Percentiles rank a stretch among this genome's conserved stretches.
These are phyloP conservation scores for Aurelia aurita complex sp. Pacific DNA, from an alignment of 30 jellyfish, hydroid and myxozoan genomes.

Conservation along the genomic window DNA sequence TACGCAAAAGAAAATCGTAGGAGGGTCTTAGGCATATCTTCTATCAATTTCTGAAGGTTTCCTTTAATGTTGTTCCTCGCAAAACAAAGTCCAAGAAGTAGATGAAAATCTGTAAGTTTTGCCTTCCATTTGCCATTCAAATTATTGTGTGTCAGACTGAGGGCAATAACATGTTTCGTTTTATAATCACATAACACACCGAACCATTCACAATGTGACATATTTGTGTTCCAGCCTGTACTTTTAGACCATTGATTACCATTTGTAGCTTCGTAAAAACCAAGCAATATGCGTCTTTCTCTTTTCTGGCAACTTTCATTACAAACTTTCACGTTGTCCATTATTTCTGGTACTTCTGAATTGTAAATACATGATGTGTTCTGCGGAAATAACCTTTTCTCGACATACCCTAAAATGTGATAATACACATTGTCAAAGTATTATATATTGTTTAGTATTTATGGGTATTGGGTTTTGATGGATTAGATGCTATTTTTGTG, in stretches of 20 bases:
- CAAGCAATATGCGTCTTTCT: constrained; percentile 19
- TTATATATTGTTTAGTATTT: too few species aligned
- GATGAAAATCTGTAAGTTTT: constrained; percentile 5
- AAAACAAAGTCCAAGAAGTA: constrained; percentile 49
- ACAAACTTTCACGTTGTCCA: constrained; percentile 20
- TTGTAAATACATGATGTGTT: constrained; percentile 9
- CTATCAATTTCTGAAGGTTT: constrained; percentile 1
- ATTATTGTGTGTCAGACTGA: constrained; percentile 8
- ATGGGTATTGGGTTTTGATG: too few species aligned
- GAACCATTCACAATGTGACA: constrained; percentile 47
- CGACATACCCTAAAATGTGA: too few species aligned
- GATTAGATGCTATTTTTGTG: too few species aligned
- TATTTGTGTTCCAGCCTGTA: constrained; percentile 12
- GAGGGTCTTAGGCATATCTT: constrained; percentile 9
- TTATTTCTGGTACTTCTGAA: constrained; percentile 26
- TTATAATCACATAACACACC: constrained; percentile 47
- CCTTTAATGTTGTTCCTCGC: constrained; percentile 10
- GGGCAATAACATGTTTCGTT: constrained; percentile 43
- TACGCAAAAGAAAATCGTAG: constrained; percentile 32
- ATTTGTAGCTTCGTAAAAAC: background rate
- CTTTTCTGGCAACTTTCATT: constrained; percentile 25
- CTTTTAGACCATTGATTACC: constrained; percentile 29
- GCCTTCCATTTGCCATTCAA: constrained; percentile 22
- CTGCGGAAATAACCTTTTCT: constrained; percentile 14
- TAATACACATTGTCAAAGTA: too few species aligned